Evolutionary conservation across 2,113 vertebrate genomes (phyloP).

Genomic region (Peromyscus leucopus): DNA sequence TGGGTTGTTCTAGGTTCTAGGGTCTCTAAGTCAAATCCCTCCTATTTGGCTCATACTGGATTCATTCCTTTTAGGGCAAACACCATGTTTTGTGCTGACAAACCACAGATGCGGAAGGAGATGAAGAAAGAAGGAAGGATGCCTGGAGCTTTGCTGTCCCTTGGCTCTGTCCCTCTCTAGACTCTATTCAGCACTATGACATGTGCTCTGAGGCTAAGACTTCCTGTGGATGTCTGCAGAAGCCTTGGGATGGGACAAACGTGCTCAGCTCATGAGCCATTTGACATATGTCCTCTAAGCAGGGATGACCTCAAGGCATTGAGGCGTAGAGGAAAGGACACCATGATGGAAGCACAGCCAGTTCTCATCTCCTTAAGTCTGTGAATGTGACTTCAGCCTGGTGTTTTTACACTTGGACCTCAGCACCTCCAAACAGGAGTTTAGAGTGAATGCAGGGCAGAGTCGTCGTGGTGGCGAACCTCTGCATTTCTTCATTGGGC

Average conservation of each 20-base stretch:
- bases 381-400: no score
- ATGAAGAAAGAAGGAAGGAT: neutral
- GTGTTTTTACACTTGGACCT: neutral
- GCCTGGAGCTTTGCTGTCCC: neutral
- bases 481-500: neutral
- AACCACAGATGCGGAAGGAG: neutral
- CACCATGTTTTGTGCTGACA: neutral
- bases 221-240: neutral
- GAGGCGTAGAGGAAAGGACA: neutral
- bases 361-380: neutral
- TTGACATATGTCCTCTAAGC: no score
- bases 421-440: neutral
- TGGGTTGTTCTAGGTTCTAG: neutral
- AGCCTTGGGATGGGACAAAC: neutral
- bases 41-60: neutral
- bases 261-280: neutral
- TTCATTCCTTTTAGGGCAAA: neutral
- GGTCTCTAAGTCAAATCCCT: neutral
- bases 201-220: accelerated
- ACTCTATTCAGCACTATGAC: neutral
- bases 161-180: neutral
- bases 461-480: neutral
- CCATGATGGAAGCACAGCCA: no score
- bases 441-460: neutral
- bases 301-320: neutral